A percentile compares a stretch with the other conserved stretches of the same genome.
Evolutionary conservation across 2,888 invertebrate genomes (phyloP).

Genomic region (Diarsia dahlii): DNA sequence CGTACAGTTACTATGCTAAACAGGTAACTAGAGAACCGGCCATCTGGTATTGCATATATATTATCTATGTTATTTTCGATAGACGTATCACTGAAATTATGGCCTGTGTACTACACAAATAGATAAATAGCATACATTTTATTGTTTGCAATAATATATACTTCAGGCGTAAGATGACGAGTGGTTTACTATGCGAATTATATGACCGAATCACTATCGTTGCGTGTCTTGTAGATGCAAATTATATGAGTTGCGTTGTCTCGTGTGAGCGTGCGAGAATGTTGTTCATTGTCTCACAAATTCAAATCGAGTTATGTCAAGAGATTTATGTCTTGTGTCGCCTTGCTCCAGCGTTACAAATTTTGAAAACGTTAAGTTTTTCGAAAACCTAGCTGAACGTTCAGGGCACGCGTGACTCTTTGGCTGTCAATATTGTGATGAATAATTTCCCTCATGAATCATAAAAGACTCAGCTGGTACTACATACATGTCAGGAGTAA

Average conservation of each 20-base stretch:
- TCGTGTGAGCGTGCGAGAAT: slow-evolving; percentile 55
- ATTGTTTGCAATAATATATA: slow-evolving; percentile 23
- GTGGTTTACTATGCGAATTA: slow-evolving; percentile 30
- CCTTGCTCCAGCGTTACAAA: slow-evolving; percentile 29
- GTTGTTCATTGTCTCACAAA: slow-evolving; percentile 37
- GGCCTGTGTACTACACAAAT: background rate
- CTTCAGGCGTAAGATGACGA: slow-evolving; percentile 9
- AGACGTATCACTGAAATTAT: slow-evolving; percentile 13
- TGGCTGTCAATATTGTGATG: background rate
- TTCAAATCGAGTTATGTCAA: slow-evolving; percentile 25
- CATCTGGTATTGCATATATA: slow-evolving; percentile 44
- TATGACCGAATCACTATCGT: slow-evolving; percentile 43
- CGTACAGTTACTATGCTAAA: background rate
- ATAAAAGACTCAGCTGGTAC: background rate
- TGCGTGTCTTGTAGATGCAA: slow-evolving; percentile 62
- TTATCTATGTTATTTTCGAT: slow-evolving; percentile 43
- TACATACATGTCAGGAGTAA: background rate
- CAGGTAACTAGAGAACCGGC: slow-evolving; percentile 33
- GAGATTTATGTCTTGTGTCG: slow-evolving; percentile 40
- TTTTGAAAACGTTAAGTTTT: slow-evolving; percentile 23
- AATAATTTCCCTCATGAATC: background rate
- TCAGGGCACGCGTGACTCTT: background rate
- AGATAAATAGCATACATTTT: slow-evolving; percentile 8
- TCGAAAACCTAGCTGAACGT: background rate
- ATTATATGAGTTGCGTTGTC: slow-evolving; percentile 47